Evolutionary conservation across 2,113 vertebrate species (phyloP).

Genomic region (Spheniscus mendiculus): DNA sequence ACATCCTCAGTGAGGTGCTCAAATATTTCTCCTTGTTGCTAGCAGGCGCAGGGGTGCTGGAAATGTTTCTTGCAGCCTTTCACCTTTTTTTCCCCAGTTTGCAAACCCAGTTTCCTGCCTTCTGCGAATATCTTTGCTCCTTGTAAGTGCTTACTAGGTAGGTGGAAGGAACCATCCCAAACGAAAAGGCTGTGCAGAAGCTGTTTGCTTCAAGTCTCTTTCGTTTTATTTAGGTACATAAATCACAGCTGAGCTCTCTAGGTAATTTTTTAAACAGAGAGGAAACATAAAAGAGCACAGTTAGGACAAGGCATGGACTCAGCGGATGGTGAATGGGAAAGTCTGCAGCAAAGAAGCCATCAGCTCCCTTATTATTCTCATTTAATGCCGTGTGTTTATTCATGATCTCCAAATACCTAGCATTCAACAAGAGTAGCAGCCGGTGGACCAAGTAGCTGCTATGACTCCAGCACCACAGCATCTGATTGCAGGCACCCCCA

Average conservation of each 20-base stretch:
- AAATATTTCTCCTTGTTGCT: not conserved
- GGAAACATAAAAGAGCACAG: not conserved
- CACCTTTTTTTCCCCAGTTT: not conserved
- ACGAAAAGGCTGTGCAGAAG: not conserved
- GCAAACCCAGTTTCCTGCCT: not conserved
- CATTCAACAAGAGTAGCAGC: not conserved
- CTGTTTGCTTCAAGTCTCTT: not conserved
- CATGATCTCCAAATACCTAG: not conserved
- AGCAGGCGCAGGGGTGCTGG: not conserved
- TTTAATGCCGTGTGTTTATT: not conserved
- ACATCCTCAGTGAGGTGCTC: not conserved
- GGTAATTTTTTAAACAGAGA: not conserved
- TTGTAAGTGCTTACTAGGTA: not conserved
- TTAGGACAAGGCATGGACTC: not conserved
- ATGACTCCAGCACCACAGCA: no score
- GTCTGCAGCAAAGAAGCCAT: not conserved
- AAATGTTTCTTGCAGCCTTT: not conserved
- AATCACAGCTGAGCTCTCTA: not conserved
- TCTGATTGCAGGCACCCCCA: rapidly evolving
- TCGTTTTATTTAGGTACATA: not conserved
- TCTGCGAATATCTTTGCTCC: not conserved
- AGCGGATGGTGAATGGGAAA: not conserved
- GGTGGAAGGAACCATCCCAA: not conserved
- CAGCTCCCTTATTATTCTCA: not conserved
- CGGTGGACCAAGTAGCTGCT: rapidly evolving